Base-by-base conservation (phyloP, 2,113 vertebrate species). In the Hassar affinis region DNA sequence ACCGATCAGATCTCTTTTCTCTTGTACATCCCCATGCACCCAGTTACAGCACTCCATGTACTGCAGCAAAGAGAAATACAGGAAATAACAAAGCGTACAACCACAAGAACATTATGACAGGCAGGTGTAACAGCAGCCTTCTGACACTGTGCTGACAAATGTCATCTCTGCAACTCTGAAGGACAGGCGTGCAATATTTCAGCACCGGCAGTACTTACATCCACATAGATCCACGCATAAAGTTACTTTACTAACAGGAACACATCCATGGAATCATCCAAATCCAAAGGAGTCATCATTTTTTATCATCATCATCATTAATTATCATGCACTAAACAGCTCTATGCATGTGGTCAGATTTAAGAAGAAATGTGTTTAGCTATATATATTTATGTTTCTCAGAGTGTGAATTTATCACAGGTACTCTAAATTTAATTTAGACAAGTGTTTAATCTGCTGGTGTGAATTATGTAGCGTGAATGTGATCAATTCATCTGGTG, bases 101-200 rank as follows among this genome's bases (percentile, higher is more conserved):
- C 18, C 20, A 25, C 66, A 14, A 2, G 4, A 25, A 15, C 4
- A 45, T 69, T 45, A 69, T 6, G 22, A 69, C 66, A 69, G 35
- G 5, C 35, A 3, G 9, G 10, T 9, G 20, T 22, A 69, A 4
- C 66, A 68, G 20, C 66, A 69, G 38, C 66, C 78, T 49, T 76
- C 33, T 83, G 27, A 15, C 52, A 54, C 20, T 10, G n/a, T 83
- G 6, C 38, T 42, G 84, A 89, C 69, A 82, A 85, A 85, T 84
- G 78, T 56, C 82, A 87, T 76, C 80, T 62, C n/a, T 52, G 30
- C 66, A 71, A 61, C 47, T 79, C 75, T 69, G 52, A 33, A 49
- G 38, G 51, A 82, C 18, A 56, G 68, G 54, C 68, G 78, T 82
- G 59, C 64, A 25, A 61, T 47, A 76, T 45, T 27, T n/a, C 57